These are phyloP conservation scores for Oryzias woworae DNA, from an alignment of 2,113 vertebrate species.

Conservation along the genomic window DNA sequence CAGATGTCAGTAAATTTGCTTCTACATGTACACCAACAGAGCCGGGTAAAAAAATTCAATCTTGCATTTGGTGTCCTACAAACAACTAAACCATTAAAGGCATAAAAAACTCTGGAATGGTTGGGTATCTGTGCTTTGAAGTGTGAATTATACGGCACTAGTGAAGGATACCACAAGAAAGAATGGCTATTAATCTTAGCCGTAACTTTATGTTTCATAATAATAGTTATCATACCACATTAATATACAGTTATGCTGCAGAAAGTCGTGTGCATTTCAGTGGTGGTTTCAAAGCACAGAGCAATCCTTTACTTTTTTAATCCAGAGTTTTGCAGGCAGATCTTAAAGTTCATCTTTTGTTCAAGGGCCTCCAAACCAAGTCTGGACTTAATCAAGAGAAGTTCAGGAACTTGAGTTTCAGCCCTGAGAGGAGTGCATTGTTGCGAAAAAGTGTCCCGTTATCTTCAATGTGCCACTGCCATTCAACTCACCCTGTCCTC, in stretches of 20 bases:
- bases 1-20: slow-evolving; percentile 62
- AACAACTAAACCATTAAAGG: slow-evolving; percentile 67
- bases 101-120: slow-evolving; percentile 82
- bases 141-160: slow-evolving; percentile 71
- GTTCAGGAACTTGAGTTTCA: slow-evolving; percentile 75
- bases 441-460: slow-evolving; percentile 54
- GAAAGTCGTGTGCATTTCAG: slow-evolving; percentile 64
- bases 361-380: slow-evolving; percentile 15
- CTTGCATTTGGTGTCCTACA: slow-evolving; percentile 62
- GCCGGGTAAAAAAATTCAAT: slow-evolving; percentile 58
- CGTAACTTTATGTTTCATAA: slow-evolving; percentile 63
- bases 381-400: slow-evolving; percentile 74
- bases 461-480: slow-evolving; percentile 21
- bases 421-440: slow-evolving; percentile 73
- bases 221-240: slow-evolving; percentile 74
- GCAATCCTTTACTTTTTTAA: slow-evolving; percentile 54
- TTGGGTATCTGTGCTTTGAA: slow-evolving; percentile 81
- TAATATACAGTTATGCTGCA: slow-evolving; percentile 80
- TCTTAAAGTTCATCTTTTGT: slow-evolving; percentile 15
- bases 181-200: slow-evolving; percentile 66
- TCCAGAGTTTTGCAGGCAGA: slow-evolving; percentile 41
- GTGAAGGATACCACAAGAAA: slow-evolving; percentile 67
- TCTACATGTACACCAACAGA: slow-evolving; percentile 71
- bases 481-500: not conserved
- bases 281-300: slow-evolving; percentile 67